Base-by-base conservation (phyloP, 1,140 invertebrate species). In the Tetramorium simillimum region DNA sequence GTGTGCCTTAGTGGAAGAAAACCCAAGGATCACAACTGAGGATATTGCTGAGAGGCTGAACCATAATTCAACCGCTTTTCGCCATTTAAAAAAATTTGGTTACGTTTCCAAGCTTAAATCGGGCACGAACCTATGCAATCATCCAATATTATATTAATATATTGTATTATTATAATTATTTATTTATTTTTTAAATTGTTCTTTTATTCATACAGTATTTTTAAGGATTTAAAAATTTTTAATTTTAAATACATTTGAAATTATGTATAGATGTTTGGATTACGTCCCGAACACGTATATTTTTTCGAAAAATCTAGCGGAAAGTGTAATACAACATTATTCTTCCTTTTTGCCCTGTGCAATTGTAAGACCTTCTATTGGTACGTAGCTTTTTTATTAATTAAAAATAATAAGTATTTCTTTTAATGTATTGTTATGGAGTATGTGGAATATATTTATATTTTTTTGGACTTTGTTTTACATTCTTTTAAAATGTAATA, bases 321-420 rank as follows among this genome's bases (percentile, higher is more conserved):
- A 99, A 92, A 96, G 97, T 85, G 96, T 98, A 21, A 94, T 98
- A 1, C 95, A 96, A 33, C 97, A 98, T 89, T 96, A 98, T 87
- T 96, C 95, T 37, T 94, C 95, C 67, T 96, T 96, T 73, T 92
- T 99, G 43, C 98, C 99, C 0, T 95, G 97, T 3, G 96, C 98
- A 2, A 98, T 99, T 88, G 97, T 98, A 60, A 96, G 99, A 92
- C 99, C 99, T 0, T 99, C 99, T 0, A 99, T 99, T 92, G 98
- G 97, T 97, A 95, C 95, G 92, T 89, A 12, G 3, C 9, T 51
- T 1, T 2, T 76, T n/a, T n/a, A n/a, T 18, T 24, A 24, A 18
- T 10, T 53, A 37, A 43, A 60, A 1, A 76, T n/a, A 43, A 40
- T 24, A 76, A 58, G n/a, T 40, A 40, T 12, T 56, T 14, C 2